Percentiles rank a stretch among this genome's conserved stretches.
These are phyloP conservation scores for Labia minor DNA, from an alignment of 2,888 invertebrate genomes.

Conservation along the genomic window DNA sequence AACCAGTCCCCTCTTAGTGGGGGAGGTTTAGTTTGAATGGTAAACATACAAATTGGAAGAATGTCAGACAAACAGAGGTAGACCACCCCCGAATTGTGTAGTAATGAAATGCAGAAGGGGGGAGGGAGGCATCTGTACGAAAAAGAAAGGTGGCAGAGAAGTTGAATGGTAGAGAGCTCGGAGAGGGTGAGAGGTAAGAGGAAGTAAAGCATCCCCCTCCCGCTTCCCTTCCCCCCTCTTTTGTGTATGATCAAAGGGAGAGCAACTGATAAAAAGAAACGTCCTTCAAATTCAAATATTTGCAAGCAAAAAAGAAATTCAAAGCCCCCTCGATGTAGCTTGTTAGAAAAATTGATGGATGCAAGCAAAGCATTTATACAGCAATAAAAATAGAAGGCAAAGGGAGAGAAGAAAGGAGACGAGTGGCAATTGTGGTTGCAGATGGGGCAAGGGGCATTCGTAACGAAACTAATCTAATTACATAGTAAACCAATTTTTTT, in stretches of 20 bases:
- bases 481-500: too few relatives aligned
- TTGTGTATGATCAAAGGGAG: not conserved
- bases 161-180: too few relatives aligned
- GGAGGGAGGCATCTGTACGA: conserved; percentile 2
- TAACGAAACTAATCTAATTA: too few relatives aligned
- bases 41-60: not conserved
- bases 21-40: not conserved
- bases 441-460: too few relatives aligned
- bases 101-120: not conserved
- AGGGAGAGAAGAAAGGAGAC: too few relatives aligned
- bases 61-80: not conserved
- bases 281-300: conserved; percentile 1
- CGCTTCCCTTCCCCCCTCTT: too few relatives aligned
- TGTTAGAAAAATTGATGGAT: conserved; percentile 5
- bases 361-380: not conserved
- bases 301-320: not conserved
- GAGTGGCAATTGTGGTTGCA: too few relatives aligned
- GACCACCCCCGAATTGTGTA: not conserved
- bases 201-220: too few relatives aligned
- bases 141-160: too few relatives aligned
- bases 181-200: too few relatives aligned
- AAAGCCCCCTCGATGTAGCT: not conserved
- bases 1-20: too few relatives aligned
- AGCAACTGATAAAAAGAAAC: conserved; percentile 4
- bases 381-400: not conserved